Evolutionary conservation across 2,888 invertebrate genomes (phyloP), one percentile per base, ranked within the genome.

Genomic region (Cosmia trapezina): DNA sequence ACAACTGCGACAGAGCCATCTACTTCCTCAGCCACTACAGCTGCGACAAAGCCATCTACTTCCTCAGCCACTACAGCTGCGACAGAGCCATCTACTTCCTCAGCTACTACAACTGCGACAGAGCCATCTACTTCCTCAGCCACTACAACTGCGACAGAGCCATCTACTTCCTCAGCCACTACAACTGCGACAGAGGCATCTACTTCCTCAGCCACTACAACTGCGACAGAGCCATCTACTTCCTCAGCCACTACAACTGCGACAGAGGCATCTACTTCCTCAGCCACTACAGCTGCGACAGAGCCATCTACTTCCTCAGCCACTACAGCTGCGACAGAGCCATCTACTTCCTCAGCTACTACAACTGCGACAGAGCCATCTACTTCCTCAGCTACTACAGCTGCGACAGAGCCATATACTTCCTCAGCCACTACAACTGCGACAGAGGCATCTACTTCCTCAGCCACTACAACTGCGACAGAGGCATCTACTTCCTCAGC

Each of bases 91-190:
- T 9, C 56, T 33, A 4, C 28, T 56, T 5, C 28, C 8, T 17
- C 17, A 28, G 1, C 17, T 0, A 41, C 0, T 41, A 9, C 8
- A 41, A 22, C 14, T 14, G 12, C 41, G 4, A 60, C 8, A 9
- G 17, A 9, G n/a, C n/a, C n/a, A 2, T 8, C 8, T n/a, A 5
- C n/a, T 22, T 1, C 33, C 5, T 49, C 17, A 19, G 0, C 12
- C 3, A 37, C 59, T 9, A n/a, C 11, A 6, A 8, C 28, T 33
- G 2, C 33, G 3, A 33, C 33, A 33, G 33, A 33, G 33, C 1
- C 2, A 1, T 1, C 0, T n/a, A 7, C 6, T 1, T n/a, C n/a
- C 6, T 22, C 17, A 17, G 6, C 47, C 0, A 47, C 5, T 3
- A 7, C 6, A 9, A 6, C 17, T 2, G 17, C 28, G 8, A 28